Evolutionary conservation across 1,140 invertebrate genomes (phyloP), one percentile per base, ranked within the genome.

Genomic region (Monochamus saltuarius): DNA sequence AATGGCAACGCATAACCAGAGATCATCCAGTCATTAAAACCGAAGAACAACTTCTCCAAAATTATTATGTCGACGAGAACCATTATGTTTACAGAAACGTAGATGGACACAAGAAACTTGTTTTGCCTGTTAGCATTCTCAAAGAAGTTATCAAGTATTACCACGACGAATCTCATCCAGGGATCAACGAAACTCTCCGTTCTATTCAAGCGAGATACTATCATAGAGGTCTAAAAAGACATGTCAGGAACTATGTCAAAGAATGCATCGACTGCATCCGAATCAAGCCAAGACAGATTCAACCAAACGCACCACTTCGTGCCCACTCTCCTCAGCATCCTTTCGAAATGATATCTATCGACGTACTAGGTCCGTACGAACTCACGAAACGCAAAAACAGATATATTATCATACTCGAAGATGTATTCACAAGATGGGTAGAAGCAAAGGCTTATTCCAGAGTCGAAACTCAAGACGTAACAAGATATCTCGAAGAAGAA

Each of bases 321-420:
- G 9, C 42, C 6, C 52, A 54, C 38, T n/a, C 7, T 17, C 40
- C 37, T 7, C 10, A 29, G 10, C 11, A 29, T 16, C 53, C 53
- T 10, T 59, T 35, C 83, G 83, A 52, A 39, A 17, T 52, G 16
- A 36, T 38, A 14, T 14, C n/a, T 0, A 35, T 52, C 7, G 50
- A 52, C 36, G 35, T 52, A 2, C 11, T 52, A 34, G 50, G 50
- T 3, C 50, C 50, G 6, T 52, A 52, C 13, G 11, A 19, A 11
- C n/a, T n/a, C n/a, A 14, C 22, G 2, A 9, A 52, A 13, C 19
- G 17, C 6, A 17, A 58, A 6, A 49, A 50, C n/a, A 47, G 19
- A 8, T 50, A 49, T 37, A 38, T 58, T 2, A 49, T 58, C 0
- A 14, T 58, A 36, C 9, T 58, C 1, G 36, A 37, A 8, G 56